Percentiles rank a stretch among this genome's conserved stretches.
Conservation (phyloP, 2,797 vertebrate species). For the Bufotes viridis region DNA sequence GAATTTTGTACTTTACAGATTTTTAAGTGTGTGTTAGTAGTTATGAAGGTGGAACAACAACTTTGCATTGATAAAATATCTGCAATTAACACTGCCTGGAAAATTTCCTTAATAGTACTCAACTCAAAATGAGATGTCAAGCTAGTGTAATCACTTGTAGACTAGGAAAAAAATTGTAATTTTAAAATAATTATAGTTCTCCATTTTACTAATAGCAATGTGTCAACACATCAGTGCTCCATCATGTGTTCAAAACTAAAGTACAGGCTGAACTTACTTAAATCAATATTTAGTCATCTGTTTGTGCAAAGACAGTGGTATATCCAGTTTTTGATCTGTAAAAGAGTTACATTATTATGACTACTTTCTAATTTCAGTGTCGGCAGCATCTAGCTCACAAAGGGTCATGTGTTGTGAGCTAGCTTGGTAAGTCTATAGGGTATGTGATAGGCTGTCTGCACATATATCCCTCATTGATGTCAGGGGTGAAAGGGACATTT, state of each 20-base stretch:
- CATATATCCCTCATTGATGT: no score
- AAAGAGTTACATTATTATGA: no score
- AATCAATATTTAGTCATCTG: conserved; percentile 47
- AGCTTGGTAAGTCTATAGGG: no score
- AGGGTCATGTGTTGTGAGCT: no score
- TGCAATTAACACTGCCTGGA: conserved; percentile 54
- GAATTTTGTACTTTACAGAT: conserved; percentile 39
- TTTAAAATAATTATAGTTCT: conserved; percentile 57
- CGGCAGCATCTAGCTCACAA: no score
- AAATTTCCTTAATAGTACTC: conserved; percentile 42
- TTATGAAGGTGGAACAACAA: conserved; percentile 46
- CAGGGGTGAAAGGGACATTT: no score
- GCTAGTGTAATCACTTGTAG: conserved; percentile 36
- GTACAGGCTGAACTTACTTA: conserved; percentile 45
- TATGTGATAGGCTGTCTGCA: no score
- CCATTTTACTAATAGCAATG: conserved; percentile 51
- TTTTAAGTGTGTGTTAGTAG: conserved; percentile 55
- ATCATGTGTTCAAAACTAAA: conserved; percentile 45
- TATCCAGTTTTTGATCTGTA: background rate
- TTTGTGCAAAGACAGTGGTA: background rate
- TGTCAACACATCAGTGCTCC: conserved; percentile 49
- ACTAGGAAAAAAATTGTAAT: conserved; percentile 49
- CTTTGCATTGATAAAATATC: conserved; percentile 52
- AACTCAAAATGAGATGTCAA: conserved; percentile 49
- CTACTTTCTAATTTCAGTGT: no score